A percentile compares a stretch with the other conserved stretches of the same genome.
phyloP scores from a whole-genome alignment of 2,797 vertebrate genomes.

The Hyperoplus immaculatus region DNA sequence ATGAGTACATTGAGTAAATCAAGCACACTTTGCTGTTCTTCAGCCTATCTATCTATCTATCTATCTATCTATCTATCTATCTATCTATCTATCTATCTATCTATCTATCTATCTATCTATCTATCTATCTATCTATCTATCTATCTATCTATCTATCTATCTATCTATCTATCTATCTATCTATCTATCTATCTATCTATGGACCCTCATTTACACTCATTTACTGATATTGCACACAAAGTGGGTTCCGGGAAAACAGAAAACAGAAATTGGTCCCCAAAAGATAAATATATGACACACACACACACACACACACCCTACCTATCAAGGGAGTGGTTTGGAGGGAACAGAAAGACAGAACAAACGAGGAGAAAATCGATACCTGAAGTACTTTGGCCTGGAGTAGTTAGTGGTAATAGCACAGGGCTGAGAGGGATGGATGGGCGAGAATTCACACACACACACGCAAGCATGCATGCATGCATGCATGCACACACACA shows the following conservation, averaged over 20 bases:
- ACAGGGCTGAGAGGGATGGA: constrained; percentile 34
- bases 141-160: background rate
- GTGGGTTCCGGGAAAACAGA: background rate
- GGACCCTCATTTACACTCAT: background rate
- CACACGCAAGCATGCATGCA: no score
- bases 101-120: constrained; percentile 18
- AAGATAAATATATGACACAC: background rate
- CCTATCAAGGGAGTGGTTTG: constrained; percentile 31
- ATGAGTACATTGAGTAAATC: no score
- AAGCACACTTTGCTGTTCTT: background rate
- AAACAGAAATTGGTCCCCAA: constrained; percentile 23
- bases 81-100: constrained; percentile 17
- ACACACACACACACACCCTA: background rate
- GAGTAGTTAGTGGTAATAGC: constrained; percentile 69
- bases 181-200: background rate
- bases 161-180: background rate
- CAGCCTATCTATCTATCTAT: constrained; percentile 2
- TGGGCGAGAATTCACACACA: constrained; percentile 3
- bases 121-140: constrained; percentile 12
- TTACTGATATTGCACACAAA: background rate
- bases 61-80: constrained; percentile 14
- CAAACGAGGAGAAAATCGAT: constrained; percentile 68
- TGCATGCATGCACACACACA: background rate
- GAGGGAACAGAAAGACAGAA: constrained; percentile 49
- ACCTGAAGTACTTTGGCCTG: constrained; percentile 64